A percentile compares a stretch with the other conserved stretches of the same genome.
Conservation (phyloP, 2,113 vertebrate species). For the Solea solea region DNA sequence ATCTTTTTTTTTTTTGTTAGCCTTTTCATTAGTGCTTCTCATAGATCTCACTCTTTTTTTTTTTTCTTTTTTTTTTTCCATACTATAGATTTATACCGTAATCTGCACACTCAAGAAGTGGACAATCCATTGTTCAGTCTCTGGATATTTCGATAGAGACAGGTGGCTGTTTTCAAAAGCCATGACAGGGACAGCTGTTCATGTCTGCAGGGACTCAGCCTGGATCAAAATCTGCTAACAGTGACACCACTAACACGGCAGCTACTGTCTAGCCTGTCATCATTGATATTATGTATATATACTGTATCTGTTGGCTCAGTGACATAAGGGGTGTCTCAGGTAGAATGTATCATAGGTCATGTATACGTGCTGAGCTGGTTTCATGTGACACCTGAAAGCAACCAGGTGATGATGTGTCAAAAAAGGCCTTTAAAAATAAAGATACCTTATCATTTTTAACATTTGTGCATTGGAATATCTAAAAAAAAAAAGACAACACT, state of each 20-base stretch:
- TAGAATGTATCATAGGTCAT: no score
- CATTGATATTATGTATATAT: neutral
- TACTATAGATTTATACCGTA: constrained; percentile 44
- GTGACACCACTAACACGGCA: constrained; percentile 4
- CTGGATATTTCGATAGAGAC: constrained; percentile 36
- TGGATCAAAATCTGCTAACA: constrained; percentile 19
- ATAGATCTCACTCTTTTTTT: constrained; percentile 23
- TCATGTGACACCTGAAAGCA: no score
- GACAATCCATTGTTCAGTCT: constrained; percentile 44
- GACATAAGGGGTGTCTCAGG: no score
- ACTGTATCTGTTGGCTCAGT: no score
- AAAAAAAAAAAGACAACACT: neutral
- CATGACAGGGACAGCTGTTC: constrained; percentile 54
- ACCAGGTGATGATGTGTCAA: no score
- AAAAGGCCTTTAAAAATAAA: no score
- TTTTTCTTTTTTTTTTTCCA: constrained; percentile 24
- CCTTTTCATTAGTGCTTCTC: constrained; percentile 27
- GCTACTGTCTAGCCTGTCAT: neutral
- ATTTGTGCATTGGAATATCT: no score
- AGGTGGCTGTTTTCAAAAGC: constrained; percentile 48
- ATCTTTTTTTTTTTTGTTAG: constrained; percentile 42
- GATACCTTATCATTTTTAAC: no score
- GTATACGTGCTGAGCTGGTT: no score
- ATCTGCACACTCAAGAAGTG: constrained; percentile 44
- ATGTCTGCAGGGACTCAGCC: constrained; percentile 27